phyloP scores from a whole-genome alignment of 2,888 invertebrate genomes.

The Coenonympha glycerion region DNA sequence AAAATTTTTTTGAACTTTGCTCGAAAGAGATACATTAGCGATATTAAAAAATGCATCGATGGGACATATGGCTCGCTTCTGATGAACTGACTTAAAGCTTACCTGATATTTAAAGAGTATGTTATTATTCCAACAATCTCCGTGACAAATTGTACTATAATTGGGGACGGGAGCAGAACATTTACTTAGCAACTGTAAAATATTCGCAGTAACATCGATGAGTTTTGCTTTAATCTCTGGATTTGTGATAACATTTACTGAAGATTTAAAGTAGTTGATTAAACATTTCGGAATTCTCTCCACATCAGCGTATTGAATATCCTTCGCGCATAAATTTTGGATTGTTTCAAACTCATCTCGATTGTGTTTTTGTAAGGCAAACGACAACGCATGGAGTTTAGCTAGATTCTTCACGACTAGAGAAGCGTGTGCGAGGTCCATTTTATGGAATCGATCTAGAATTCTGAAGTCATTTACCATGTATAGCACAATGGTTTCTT shows the following conservation, averaged over 20 bases:
- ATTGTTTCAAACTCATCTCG: constrained; percentile 42
- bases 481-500: constrained; percentile 44
- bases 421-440: constrained; percentile 42
- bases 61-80: no score
- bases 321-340: constrained; percentile 38
- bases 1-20: no score
- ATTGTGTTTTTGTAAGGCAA: constrained; percentile 41
- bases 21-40: no score
- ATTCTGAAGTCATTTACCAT: constrained; percentile 31
- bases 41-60: no score
- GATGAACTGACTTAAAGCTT: no score
- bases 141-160: constrained; percentile 52
- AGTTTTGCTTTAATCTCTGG: constrained; percentile 38
- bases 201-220: constrained; percentile 37
- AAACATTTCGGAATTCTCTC: constrained; percentile 41
- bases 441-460: constrained; percentile 42
- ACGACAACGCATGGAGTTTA: constrained; percentile 55
- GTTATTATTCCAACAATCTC: constrained; percentile 62
- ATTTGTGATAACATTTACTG: constrained; percentile 46
- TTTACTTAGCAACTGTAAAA: constrained; percentile 44
- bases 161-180: constrained; percentile 37
- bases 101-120: constrained; percentile 50
- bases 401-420: constrained; percentile 53
- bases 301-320: constrained; percentile 50
- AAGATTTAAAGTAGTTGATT: constrained; percentile 45